phyloP scores from a whole-genome alignment of 2,797 vertebrate species.

The Melanotaenia nigrans region DNA sequence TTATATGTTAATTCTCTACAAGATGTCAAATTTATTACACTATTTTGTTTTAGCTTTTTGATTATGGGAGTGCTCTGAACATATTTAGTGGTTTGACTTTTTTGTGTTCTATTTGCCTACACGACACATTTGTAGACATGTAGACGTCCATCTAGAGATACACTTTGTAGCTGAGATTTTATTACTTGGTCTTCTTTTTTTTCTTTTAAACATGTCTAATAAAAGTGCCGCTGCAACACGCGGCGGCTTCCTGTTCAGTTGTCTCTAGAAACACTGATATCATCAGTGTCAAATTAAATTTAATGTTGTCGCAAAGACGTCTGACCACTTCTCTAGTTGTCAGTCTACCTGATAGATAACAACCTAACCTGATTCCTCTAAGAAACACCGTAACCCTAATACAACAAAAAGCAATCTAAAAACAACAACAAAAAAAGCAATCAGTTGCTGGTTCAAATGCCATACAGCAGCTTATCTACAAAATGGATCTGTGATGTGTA shows the following conservation, averaged over 20 bases:
- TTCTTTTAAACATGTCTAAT: neutral
- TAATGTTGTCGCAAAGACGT: neutral
- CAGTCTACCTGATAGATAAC: neutral
- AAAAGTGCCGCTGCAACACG: neutral
- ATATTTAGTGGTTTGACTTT: too few species aligned
- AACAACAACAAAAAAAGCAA: neutral
- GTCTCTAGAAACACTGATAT: neutral
- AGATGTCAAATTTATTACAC: too few species aligned
- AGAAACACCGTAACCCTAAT: too few species aligned
- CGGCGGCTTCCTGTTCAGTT: too few species aligned
- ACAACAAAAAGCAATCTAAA: too few species aligned
- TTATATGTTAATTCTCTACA: neutral
- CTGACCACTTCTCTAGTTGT: neutral
- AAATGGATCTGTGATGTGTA: neutral
- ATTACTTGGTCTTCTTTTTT: neutral
- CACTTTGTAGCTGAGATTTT: neutral
- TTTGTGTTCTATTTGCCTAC: too few species aligned
- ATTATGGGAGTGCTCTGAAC: too few species aligned
- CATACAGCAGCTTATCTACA: constrained; percentile 13
- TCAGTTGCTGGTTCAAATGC: neutral
- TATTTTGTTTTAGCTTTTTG: too few species aligned
- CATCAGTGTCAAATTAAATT: neutral
- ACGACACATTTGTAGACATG: too few species aligned
- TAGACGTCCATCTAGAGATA: too few species aligned
- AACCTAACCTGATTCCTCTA: neutral